phyloP scores from a whole-genome alignment of 2,888 invertebrate genomes.

The Oligia fasciuncula region DNA sequence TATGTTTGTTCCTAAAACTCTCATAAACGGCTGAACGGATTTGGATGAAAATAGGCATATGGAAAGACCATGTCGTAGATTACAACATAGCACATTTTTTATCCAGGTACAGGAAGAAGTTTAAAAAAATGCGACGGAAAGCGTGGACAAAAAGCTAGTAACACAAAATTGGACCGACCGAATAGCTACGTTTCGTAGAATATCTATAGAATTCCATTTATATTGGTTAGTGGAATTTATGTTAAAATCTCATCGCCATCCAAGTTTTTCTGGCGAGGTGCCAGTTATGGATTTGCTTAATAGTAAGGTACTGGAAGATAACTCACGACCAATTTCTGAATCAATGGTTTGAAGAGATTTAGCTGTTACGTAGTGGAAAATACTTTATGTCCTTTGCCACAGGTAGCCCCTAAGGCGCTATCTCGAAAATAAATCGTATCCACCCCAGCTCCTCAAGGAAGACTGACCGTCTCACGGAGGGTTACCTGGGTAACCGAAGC shows the following conservation, averaged over 20 bases:
- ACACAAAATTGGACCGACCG: neutral
- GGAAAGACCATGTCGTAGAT: neutral
- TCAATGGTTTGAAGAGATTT: neutral
- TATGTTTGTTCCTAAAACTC: neutral
- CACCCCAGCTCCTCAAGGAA: neutral
- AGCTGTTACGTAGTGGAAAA: no score
- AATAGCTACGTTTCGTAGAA: neutral
- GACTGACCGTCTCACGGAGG: neutral
- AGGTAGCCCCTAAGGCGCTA: no score
- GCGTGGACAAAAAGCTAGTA: neutral
- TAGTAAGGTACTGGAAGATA: constrained; percentile 3
- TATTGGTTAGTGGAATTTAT: constrained; percentile 2
- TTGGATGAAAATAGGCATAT: neutral
- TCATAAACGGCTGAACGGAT: neutral
- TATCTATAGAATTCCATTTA: constrained; percentile 13
- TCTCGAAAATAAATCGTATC: no score
- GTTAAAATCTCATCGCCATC: constrained; percentile 21
- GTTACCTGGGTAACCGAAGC: neutral
- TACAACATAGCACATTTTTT: neutral
- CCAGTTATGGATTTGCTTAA: constrained; percentile 38
- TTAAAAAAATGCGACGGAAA: no score
- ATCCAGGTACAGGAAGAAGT: neutral
- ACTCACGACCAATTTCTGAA: constrained; percentile 21
- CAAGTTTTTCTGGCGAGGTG: constrained; percentile 32
- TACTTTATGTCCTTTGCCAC: no score